Evolutionary conservation across 2,888 invertebrate species (phyloP).

Genomic region (Drosophila ezoana): DNA sequence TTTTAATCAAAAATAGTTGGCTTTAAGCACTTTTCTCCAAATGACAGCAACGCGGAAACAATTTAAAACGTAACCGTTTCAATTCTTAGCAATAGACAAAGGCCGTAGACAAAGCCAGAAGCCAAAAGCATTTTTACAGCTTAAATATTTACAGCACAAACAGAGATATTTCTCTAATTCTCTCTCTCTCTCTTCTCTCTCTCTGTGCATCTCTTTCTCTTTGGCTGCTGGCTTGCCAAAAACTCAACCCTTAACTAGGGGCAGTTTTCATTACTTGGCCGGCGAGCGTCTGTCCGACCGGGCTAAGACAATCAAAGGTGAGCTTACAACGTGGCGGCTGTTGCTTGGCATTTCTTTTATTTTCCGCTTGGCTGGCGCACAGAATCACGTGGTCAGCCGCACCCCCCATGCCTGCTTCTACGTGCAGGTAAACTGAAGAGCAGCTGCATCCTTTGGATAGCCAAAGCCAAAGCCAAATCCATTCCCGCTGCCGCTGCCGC

Average conservation of each 20-base stretch:
- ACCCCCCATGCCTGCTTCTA: not conserved
- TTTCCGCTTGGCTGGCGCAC: slow-evolving; percentile 65
- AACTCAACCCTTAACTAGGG: slow-evolving; percentile 29
- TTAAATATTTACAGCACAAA: slow-evolving; percentile 62
- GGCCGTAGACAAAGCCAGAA: slow-evolving; percentile 14
- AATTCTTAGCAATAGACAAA: slow-evolving; percentile 47
- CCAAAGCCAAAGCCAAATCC: slow-evolving; percentile 30
- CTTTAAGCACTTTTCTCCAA: slow-evolving; percentile 63
- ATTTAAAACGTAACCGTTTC: slow-evolving; percentile 61
- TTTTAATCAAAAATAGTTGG: slow-evolving; percentile 77
- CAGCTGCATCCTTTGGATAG: slow-evolving; percentile 59
- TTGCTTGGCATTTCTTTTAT: slow-evolving; percentile 66
- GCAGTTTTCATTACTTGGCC: slow-evolving; percentile 64
- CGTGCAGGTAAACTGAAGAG: slow-evolving; percentile 1
- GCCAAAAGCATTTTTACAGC: slow-evolving; percentile 54
- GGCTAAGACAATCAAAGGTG: slow-evolving; percentile 80
- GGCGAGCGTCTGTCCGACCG: slow-evolving; percentile 52
- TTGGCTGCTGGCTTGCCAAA: slow-evolving; percentile 6
- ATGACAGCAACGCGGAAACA: slow-evolving; percentile 59
- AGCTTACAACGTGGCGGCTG: slow-evolving; percentile 49
- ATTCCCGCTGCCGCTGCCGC: slow-evolving; percentile 30
- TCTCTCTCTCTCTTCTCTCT: not conserved
- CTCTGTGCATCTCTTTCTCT: not conserved
- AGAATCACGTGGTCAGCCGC: slow-evolving; percentile 61
- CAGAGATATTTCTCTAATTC: not conserved